Evolutionary conservation across 2,797 vertebrate genomes (phyloP).

Genomic region (Salarias fasciatus): DNA sequence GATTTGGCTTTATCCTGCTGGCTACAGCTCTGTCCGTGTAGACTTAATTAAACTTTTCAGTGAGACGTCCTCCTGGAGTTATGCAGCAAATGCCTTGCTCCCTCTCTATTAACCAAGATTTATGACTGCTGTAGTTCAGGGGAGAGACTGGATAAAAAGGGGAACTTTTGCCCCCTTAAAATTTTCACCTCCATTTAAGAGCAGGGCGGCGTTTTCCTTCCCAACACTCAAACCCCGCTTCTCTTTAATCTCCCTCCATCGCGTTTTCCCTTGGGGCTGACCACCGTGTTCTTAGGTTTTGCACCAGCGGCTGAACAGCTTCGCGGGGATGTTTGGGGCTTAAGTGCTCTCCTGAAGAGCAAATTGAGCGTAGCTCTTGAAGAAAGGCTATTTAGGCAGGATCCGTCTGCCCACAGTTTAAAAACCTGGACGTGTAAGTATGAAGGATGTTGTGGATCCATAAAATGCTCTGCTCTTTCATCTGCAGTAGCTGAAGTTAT

Average conservation of each 20-base stretch:
- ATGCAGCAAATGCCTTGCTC: slow-evolving; percentile 47
- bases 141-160: slow-evolving; percentile 34
- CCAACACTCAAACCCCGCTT: slow-evolving; percentile 19
- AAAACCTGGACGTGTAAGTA: not conserved
- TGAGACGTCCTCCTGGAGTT: slow-evolving; percentile 63
- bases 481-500: too few species aligned
- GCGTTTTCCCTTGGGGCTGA: slow-evolving; percentile 21
- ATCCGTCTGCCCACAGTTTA: slow-evolving; percentile 8
- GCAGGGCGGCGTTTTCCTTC: slow-evolving; percentile 15
- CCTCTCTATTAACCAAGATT: slow-evolving; percentile 61
- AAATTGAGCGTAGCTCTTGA: slow-evolving; percentile 22
- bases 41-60: slow-evolving; percentile 73
- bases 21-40: slow-evolving; percentile 50
- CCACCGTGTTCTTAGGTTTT: slow-evolving; percentile 16
- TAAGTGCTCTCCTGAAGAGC: slow-evolving; percentile 40
- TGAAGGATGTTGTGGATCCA: not conserved
- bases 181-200: slow-evolving; percentile 31
- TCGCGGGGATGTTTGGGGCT: slow-evolving; percentile 25
- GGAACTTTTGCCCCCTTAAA: slow-evolving; percentile 17
- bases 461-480: too few species aligned
- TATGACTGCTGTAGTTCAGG: slow-evolving; percentile 51
- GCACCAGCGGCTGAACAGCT: slow-evolving; percentile 4
- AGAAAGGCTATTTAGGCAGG: not conserved
- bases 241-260: slow-evolving; percentile 42
- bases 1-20: slow-evolving; percentile 52